Percentiles rank a stretch among this genome's conserved stretches.
Conservation (phyloP, 2,113 vertebrate species). For the Limanda limanda region DNA sequence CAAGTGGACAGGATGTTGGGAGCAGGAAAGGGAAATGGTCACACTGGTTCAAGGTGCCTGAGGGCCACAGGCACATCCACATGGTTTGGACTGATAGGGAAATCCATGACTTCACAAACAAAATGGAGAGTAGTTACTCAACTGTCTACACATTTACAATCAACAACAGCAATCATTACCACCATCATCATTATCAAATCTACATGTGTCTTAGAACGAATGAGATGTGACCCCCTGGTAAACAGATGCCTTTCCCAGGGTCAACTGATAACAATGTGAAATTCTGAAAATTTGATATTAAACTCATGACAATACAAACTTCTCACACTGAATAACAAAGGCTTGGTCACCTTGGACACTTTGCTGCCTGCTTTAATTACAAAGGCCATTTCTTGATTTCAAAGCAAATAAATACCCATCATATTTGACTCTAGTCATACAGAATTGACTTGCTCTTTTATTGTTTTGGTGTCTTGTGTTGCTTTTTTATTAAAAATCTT, state of each 20-base stretch:
- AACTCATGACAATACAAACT: too few relatives aligned
- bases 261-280: too few relatives aligned
- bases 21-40: conserved; percentile 56
- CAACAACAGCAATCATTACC: too few relatives aligned
- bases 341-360: background rate
- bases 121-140: background rate
- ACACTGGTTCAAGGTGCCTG: conserved; percentile 36
- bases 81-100: conserved; percentile 42
- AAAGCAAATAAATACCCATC: conserved; percentile 22
- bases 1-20: conserved; percentile 46
- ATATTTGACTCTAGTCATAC: conserved; percentile 1
- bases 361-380: background rate
- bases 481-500: conserved; percentile 35
- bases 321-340: too few relatives aligned
- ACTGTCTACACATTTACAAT: background rate
- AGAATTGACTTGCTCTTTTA: conserved; percentile 25
- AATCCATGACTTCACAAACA: background rate
- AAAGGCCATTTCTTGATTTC: background rate
- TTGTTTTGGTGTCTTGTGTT: conserved; percentile 18
- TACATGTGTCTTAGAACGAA: background rate
- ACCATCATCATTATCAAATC: background rate
- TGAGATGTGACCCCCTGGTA: too few relatives aligned
- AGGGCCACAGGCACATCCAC: conserved; percentile 12
- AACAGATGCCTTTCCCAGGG: background rate
- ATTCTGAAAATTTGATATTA: background rate